Base-by-base conservation (phyloP, 2,888 invertebrate genomes). In the Melieria crassipennis region DNA sequence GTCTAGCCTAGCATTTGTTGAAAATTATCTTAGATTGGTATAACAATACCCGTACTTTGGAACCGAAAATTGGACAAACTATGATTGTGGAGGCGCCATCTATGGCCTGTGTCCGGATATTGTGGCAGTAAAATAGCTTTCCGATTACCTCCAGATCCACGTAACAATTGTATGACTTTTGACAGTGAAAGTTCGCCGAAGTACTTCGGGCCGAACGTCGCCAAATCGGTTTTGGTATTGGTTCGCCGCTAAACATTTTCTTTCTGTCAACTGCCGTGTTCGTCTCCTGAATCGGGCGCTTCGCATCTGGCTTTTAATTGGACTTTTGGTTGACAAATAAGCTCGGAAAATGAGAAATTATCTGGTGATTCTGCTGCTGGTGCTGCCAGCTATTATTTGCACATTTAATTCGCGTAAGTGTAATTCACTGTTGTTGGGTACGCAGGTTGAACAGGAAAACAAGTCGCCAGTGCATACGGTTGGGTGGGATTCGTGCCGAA, bases 331-430 rank as follows among this genome's bases (percentile, higher is more conserved):
- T 52, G 43, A 10, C 45, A 47, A 48, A 69, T 77, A 69, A 72
- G 67, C 67, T 73, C 9, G 55, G 48, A 76, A 76, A 60, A 94
- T 94, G 94, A 93, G 90, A 87, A 88, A 90, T 81, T 88, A 92
- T 80, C 89, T 91, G 84, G 86, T 94, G 80, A 85, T 92, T 64
- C 83, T 89, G 75, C 83, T 94, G 70, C 82, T 94, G 81, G 90
- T 92, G 79, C 87, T 94, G 76, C 93, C 94, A 79, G 91, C 92
- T 48, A 89, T 92, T 61, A 89, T 94, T 77, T 89, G 92, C 78
- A 91, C 91, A 78, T 89, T 92, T 76, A 91, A 91, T 85, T 89
- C 88, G 87, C 92, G 94, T 94, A 89, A 93, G 92, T 89, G 82
- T 71, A 73, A 71, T 62, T 52, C 48, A 61, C 30, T 30, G 30